Base-by-base conservation (phyloP, 2,888 invertebrate genomes). In the Siphonodentalium dalli region DNA sequence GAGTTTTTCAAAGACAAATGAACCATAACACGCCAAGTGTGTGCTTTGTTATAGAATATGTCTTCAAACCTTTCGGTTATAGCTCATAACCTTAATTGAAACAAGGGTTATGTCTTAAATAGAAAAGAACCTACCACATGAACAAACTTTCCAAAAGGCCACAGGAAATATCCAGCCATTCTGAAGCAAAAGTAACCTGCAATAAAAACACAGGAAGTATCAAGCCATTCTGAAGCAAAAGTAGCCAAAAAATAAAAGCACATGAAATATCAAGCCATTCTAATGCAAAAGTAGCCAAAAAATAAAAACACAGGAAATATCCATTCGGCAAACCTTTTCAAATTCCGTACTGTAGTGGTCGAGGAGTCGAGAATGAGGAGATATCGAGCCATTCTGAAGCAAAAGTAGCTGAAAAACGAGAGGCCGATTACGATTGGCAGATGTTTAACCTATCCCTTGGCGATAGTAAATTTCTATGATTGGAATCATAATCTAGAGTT, bases 71-170 rank as follows among this genome's bases (percentile, higher is more conserved):
- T n/a, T n/a, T n/a, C n/a, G n/a, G n/a, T n/a, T n/a, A n/a, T n/a
- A n/a, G n/a, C n/a, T n/a, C n/a, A n/a, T n/a, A n/a, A n/a, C n/a
- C n/a, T n/a, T n/a, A n/a, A n/a, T n/a, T n/a, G n/a, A n/a, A n/a
- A n/a, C n/a, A n/a, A n/a, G n/a, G n/a, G n/a, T n/a, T n/a, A n/a
- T n/a, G n/a, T n/a, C n/a, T n/a, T n/a, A n/a, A n/a, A n/a, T n/a
- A n/a, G n/a, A n/a, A n/a, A n/a, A n/a, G n/a, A n/a, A 51, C 57
- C 57, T 58, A 75, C 78, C 63, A 71, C 57, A 40, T 74, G 71
- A 2, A 78, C 69, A 69, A 77, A 76, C 51, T 77, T 77, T 18
- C 75, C 75, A 71, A 78, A 78, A 5, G 78, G 78, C 78, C 78
- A 78, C 4, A 78, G 40, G 44, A 75, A 77, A 55, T 77, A 78